Evolutionary conservation across 2,888 invertebrate genomes (phyloP), one percentile per base, ranked within the genome.

Genomic region (Ochropleura leucogaster): DNA sequence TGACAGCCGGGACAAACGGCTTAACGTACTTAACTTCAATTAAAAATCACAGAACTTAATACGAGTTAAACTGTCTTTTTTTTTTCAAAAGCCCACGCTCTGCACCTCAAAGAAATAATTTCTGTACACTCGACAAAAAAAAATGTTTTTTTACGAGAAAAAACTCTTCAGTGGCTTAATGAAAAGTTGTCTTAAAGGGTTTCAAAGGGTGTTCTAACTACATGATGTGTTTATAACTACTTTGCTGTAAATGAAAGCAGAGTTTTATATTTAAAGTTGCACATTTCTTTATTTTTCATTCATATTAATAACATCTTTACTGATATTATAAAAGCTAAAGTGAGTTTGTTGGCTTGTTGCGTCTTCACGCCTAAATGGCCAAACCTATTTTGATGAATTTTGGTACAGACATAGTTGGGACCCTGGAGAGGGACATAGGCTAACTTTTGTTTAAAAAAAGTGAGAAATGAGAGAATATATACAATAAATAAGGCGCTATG

Each of bases 141-240:
- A 85, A 83, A 86, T 53, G 68, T 77, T 88, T 55, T n/a, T 82
- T 83, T 74, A 46, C 72, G 77, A 79, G 83, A 79, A 87, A n/a
- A 84, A 85, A 64, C 63, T 85, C 74, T 87, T 44, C 86, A 89
- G 87, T 88, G 77, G 84, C 80, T 85, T 89, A 87, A 89, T 89
- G 89, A 86, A 88, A 89, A 85, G 85, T 80, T 79, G 79, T 77
- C 46, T 86, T 85, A 72, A 79, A 81, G 77, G 20, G 80, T 69
- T 73, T 88, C 82, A 89, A 88, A 88, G 84, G 75, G 49, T 72
- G 68, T 77, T 75, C 65, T 72, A 64, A 72, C 70, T 77, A 51
- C 63, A 74, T 75, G 57, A 79, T 72, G 62, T 83, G 80, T 74
- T 82, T 79, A 80, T 74, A 78, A 74, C 81, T 75, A 83, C 64